A percentile compares a stretch with the other conserved stretches of the same genome.
phyloP scores from a whole-genome alignment of 2,113 vertebrate genomes.

The Zosterops hypoxanthus region DNA sequence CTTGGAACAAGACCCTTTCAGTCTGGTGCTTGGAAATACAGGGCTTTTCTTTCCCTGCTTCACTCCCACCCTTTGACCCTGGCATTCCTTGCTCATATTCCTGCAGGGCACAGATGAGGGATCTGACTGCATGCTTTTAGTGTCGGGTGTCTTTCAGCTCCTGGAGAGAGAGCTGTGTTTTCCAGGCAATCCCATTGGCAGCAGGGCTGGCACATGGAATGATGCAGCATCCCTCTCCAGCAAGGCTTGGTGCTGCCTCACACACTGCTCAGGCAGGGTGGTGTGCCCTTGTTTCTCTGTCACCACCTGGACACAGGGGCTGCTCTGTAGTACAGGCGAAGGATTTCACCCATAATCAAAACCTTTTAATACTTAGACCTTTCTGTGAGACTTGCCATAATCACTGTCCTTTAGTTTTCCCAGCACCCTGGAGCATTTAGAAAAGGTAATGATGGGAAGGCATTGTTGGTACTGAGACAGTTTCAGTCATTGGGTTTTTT shows the following conservation, averaged over 20 bases:
- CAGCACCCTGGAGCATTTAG: not conserved
- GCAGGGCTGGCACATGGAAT: not conserved
- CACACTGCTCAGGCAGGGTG: accelerated
- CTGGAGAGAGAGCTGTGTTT: not conserved
- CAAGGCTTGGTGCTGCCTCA: accelerated
- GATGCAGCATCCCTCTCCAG: not conserved
- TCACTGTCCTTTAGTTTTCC: not conserved
- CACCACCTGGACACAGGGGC: not conserved
- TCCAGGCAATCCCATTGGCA: accelerated
- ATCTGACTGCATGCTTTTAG: not conserved
- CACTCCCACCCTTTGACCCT: not conserved
- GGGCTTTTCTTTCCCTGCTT: not conserved
- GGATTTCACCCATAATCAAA: not conserved
- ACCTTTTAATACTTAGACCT: not conserved
- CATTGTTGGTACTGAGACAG: not conserved
- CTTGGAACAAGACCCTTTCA: not conserved
- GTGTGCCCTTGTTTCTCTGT: not conserved
- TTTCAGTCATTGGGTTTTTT: not conserved
- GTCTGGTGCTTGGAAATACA: not conserved
- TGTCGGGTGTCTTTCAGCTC: not conserved
- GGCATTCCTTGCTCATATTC: accelerated
- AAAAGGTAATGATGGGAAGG: not conserved
- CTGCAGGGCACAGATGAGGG: accelerated
- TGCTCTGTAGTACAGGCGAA: not conserved
- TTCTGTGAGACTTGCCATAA: not conserved